Conservation (phyloP, 2,797 vertebrate species). For the Diceros bicornis region DNA sequence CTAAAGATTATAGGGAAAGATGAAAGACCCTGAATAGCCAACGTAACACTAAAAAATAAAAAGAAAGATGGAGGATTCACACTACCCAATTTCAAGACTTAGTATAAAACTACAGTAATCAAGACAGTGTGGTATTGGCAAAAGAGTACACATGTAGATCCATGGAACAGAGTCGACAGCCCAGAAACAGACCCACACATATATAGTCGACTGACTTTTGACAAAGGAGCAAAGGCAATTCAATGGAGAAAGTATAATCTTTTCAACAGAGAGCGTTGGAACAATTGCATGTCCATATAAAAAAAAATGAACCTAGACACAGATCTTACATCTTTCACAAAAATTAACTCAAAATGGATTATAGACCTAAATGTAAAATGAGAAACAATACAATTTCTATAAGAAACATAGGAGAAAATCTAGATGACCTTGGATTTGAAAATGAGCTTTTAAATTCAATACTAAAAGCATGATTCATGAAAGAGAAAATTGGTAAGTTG, state of each 20-base stretch:
- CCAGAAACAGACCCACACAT: background rate
- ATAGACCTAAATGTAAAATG: constrained; percentile 1
- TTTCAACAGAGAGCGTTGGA: background rate
- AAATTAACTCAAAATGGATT: background rate
- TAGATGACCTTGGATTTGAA: background rate
- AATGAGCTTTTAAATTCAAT: constrained; percentile 17
- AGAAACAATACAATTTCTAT: background rate
- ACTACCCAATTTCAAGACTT: background rate
- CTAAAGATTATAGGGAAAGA: background rate
- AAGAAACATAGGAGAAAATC: constrained; percentile 17
- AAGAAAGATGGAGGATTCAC: constrained; percentile 3
- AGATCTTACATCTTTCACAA: background rate
- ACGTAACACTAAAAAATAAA: background rate
- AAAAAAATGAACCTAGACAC: background rate
- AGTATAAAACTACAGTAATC: background rate
- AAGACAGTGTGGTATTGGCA: background rate
- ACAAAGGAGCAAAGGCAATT: background rate
- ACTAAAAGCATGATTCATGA: constrained; percentile 47
- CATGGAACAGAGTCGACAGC: background rate
- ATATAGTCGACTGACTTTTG: background rate
- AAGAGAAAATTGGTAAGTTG: background rate
- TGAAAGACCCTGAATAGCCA: background rate
- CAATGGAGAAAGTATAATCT: background rate
- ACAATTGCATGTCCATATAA: background rate
- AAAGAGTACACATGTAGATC: background rate